Percentiles rank a stretch among this genome's conserved stretches.
Conservation (phyloP, 2,113 vertebrate species). For the Columba livia region DNA sequence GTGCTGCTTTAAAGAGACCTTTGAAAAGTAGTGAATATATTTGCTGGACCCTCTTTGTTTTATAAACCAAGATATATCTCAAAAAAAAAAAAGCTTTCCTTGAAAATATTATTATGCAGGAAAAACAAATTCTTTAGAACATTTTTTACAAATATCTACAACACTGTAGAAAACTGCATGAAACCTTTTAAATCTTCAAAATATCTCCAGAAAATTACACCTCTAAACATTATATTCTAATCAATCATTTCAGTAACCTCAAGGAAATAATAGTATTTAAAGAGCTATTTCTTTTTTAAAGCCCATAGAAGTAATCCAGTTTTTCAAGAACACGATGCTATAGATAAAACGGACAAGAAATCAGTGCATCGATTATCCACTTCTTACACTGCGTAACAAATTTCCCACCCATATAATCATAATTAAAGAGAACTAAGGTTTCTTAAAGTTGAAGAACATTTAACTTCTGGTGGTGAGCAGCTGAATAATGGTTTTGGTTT, state of each 20-base stretch:
- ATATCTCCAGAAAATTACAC: neutral
- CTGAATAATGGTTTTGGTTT: neutral
- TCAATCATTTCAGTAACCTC: neutral
- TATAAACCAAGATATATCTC: neutral
- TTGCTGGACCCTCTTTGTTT: neutral
- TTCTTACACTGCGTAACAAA: neutral
- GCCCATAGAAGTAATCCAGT: neutral
- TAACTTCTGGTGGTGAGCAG: neutral
- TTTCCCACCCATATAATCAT: neutral
- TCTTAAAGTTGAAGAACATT: no score
- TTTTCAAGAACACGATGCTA: neutral
- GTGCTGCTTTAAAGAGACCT: neutral
- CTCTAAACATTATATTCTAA: neutral
- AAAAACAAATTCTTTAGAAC: neutral
- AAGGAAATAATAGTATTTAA: neutral
- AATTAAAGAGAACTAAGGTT: no score
- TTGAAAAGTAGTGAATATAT: neutral
- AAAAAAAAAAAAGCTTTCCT: neutral
- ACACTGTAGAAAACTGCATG: neutral
- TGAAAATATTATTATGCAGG: neutral
- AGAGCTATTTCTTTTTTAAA: neutral
- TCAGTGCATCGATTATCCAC: neutral
- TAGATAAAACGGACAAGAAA: neutral
- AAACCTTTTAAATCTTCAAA: neutral
- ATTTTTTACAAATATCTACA: neutral